phyloP scores from a whole-genome alignment of 2,888 invertebrate genomes.

The Hetaerina titia region DNA sequence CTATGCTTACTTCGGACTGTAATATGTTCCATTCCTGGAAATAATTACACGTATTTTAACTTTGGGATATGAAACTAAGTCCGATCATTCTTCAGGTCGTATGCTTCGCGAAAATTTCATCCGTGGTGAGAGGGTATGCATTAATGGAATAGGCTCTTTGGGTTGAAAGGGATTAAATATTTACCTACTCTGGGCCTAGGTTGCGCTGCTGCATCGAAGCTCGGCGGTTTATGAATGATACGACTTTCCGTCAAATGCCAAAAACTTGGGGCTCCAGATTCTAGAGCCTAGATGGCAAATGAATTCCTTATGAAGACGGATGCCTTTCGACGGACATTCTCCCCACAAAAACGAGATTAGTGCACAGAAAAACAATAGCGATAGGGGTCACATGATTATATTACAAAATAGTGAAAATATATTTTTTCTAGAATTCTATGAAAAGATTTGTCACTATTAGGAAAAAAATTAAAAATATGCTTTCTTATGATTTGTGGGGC shows the following conservation, averaged over 20 bases:
- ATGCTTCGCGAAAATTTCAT: neutral
- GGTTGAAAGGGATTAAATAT: neutral
- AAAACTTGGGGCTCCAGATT: neutral
- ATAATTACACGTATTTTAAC: neutral
- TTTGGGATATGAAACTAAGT: neutral
- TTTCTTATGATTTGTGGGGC: too few species aligned
- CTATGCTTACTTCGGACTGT: neutral
- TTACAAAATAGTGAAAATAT: too few species aligned
- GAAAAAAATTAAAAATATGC: too few species aligned
- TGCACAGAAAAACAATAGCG: too few species aligned
- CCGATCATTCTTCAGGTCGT: neutral
- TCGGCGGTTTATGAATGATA: neutral
- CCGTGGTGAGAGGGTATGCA: neutral
- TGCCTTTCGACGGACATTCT: too few species aligned
- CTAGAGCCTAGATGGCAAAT: neutral
- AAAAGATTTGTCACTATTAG: too few species aligned
- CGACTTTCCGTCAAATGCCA: neutral
- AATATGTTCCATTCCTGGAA: neutral
- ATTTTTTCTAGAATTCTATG: too few species aligned
- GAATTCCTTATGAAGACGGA: neutral
- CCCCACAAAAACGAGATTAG: too few species aligned
- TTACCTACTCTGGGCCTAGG: neutral
- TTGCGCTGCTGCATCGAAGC: neutral
- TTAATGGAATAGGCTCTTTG: neutral
- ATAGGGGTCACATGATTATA: too few species aligned